A percentile compares a stretch with the other conserved stretches of the same genome.
These are phyloP conservation scores for Stenurella melanura DNA, from an alignment of 2,888 invertebrate species.

Conservation along the genomic window DNA sequence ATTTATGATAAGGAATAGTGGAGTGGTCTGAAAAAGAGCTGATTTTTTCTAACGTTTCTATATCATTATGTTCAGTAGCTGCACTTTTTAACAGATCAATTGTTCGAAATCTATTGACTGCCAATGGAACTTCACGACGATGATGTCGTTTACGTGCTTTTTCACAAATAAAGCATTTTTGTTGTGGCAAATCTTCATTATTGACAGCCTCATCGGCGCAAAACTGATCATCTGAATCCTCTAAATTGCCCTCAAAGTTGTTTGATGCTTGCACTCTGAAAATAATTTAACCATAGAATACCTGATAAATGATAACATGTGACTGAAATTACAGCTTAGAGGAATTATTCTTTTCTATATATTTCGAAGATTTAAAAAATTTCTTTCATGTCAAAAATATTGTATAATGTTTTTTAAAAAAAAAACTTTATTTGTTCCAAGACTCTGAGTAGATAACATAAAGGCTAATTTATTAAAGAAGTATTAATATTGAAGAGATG, in stretches of 20 bases:
- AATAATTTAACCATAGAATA: background rate
- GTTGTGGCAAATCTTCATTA: too few relatives aligned
- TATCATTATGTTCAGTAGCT: slow-evolving; percentile 17
- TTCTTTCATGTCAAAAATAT: too few relatives aligned
- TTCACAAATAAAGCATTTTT: slow-evolving; percentile 17
- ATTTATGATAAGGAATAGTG: slow-evolving; percentile 36
- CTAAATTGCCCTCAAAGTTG: background rate
- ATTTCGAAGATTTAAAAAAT: too few relatives aligned
- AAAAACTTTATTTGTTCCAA: too few relatives aligned
- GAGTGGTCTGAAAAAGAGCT: slow-evolving; percentile 34
- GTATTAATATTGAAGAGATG: too few relatives aligned
- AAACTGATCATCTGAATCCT: background rate
- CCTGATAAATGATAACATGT: too few relatives aligned
- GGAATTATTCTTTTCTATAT: too few relatives aligned
- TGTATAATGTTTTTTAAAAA: too few relatives aligned
- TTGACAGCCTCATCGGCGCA: background rate
- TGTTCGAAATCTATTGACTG: slow-evolving; percentile 27
- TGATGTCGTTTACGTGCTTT: slow-evolving; percentile 17
- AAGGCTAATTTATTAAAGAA: too few relatives aligned
- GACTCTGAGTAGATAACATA: too few relatives aligned
- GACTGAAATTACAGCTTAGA: too few relatives aligned
- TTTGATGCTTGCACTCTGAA: background rate
- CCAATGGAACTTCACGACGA: slow-evolving; percentile 30
- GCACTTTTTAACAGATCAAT: slow-evolving; percentile 31
- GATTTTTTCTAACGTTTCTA: too few relatives aligned